Base-by-base conservation (phyloP, 35 echinoderm and acorn worm species). In the Acanthaster planci region DNA sequence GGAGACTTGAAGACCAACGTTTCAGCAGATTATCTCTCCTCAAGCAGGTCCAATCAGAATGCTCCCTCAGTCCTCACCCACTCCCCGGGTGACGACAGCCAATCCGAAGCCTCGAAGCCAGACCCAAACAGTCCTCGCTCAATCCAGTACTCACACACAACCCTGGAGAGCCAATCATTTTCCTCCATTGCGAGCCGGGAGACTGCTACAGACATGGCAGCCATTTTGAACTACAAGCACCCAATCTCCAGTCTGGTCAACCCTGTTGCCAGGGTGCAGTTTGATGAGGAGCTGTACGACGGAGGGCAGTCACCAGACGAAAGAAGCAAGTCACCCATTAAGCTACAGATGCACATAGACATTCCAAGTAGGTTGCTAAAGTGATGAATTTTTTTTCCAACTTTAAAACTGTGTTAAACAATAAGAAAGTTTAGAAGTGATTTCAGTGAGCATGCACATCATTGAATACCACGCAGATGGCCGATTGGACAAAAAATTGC, bases 211-310 rank as follows among this genome's bases (percentile, higher is more conserved):
- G 60, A 68, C 60, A 68, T 68, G 60, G 12, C 17, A 5, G 60
- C 60, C 60, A 68, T 68, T 8, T 68, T 68, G 60, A 68, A 68
- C 21, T 68, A 68, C 60, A 68, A 68, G 60, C 60, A 81, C 37
- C 87, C 87, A 17, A 53, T 89, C 19, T 58, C 87, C 15, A 89
- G 79, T 23, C 79, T 89, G 0, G 80, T 89, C 1, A 76, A 89
- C 32, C 87, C 87, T 7, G 56, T 89, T 60, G 57, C 87, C 17
- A 84, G 67, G 80, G 29, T 35, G 44, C 80, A 37, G 7, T 83
- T 89, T 83, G 87, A 89, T 14, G 87, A 89, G 80, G 80, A 89
- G 47, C 51, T 78, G 19, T 89, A 84, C 80, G 40, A 89, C 8
- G 87, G 87, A 12, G 80, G 80, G 18, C 72, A 67, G 34, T 30